Evolutionary conservation across 1,140 invertebrate species (phyloP), one percentile per base, ranked within the genome.

Genomic region (Saccostrea echinata): DNA sequence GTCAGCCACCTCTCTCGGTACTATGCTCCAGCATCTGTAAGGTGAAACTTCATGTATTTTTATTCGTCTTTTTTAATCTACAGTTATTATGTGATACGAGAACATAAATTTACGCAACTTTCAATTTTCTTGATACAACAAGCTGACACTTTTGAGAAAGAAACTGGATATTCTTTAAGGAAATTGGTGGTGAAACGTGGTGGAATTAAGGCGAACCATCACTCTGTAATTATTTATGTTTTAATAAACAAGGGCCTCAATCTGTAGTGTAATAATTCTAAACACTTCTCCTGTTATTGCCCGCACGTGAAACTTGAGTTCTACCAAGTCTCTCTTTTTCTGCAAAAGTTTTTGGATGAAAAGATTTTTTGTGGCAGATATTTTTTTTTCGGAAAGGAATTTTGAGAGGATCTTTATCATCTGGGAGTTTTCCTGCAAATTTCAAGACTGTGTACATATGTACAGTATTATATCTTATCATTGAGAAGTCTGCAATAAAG

Each of bases 361-460:
- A 76, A 76, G 68, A 76, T 76, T 76, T 76, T 76, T 76, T 76
- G 68, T 76, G 68, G 68, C 68, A 76, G 68, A 76, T 76, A 43
- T 9, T 30, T 76, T 76, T 76, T 76, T 76, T 76, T 76, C 24
- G 64, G 27, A 76, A 76, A 27, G 68, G 68, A 76, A 76, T 76
- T 76, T 76, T 76, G 68, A 76, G 68, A 76, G 68, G 68, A 76
- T 76, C 68, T 76, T 76, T 76, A 76, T 76, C 68, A 76, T 76
- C 16, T 76, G 68, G 68, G 68, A 76, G 68, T 27, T 76, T 76
- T 76, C 68, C 68, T 76, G 68, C 27, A 30, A 30, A 76, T 30
- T 76, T 76, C 68, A 76, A 76, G 68, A 76, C 27, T 71, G n/a
- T 76, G 68, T 76, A 76, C 68, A 76, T 76, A 30, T 76, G 68